A percentile compares a stretch with the other conserved stretches of the same genome.
Conservation (phyloP, 1,140 invertebrate species). For the Archegozetes longisetosus region DNA sequence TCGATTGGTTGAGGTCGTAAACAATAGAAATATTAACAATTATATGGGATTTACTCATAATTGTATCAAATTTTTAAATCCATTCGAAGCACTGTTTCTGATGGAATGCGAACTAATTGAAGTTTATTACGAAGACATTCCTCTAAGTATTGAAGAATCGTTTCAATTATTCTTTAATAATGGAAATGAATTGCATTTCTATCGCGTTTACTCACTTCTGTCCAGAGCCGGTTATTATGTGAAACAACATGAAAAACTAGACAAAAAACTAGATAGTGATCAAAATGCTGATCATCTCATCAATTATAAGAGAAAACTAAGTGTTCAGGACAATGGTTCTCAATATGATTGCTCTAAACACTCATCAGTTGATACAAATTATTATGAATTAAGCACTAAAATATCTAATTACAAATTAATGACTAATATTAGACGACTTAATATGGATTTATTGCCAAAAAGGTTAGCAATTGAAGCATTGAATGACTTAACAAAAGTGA, state of each 20-base stretch:
- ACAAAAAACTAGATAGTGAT: neutral
- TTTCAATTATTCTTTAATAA: slow-evolving; percentile 7
- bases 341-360: neutral
- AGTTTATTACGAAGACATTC: slow-evolving; percentile 3
- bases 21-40: slow-evolving; percentile 1
- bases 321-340: neutral
- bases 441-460: neutral
- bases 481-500: neutral
- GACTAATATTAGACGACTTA: slow-evolving; percentile 2
- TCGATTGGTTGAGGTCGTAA: neutral
- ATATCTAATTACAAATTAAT: slow-evolving; percentile 3
- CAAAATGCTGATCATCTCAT: neutral
- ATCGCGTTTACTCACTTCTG: slow-evolving; percentile 4
- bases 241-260: neutral
- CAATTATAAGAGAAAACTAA: neutral
- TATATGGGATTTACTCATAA: neutral
- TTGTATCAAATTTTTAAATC: neutral
- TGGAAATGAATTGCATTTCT: neutral
- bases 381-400: neutral
- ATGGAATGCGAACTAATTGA: slow-evolving; percentile 7
- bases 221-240: slow-evolving; percentile 5
- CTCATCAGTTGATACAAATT: neutral
- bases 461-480: no score
- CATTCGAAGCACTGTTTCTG: slow-evolving; percentile 14
- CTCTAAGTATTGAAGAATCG: slow-evolving; percentile 11